A percentile compares a stretch with the other conserved stretches of the same genome.
These are phyloP conservation scores for Poeciliopsis turneri DNA, from an alignment of 2,797 vertebrate genomes.

Conservation along the genomic window DNA sequence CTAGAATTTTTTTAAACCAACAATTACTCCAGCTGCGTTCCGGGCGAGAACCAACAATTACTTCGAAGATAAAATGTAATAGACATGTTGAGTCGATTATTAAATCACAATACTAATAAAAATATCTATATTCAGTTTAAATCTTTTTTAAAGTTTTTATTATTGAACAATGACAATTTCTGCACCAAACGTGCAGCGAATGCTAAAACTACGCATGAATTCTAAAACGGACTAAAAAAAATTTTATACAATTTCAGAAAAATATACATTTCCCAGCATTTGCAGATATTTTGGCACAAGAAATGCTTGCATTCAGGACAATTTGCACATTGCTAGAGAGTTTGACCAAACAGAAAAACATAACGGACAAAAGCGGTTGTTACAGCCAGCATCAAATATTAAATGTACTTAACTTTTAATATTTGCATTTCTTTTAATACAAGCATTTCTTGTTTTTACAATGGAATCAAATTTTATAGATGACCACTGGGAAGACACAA, in stretches of 20 bases:
- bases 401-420: slow-evolving; percentile 21
- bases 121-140: not conserved
- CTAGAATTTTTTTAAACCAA: not conserved
- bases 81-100: not conserved
- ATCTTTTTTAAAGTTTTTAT: slow-evolving; percentile 56
- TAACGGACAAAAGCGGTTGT: slow-evolving; percentile 16
- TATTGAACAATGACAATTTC: slow-evolving; percentile 84
- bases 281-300: slow-evolving; percentile 58
- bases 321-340: slow-evolving; percentile 42
- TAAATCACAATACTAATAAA: not conserved
- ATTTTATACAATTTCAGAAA: slow-evolving; percentile 81
- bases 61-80: not conserved
- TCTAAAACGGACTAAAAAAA: slow-evolving; percentile 65
- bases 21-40: no score
- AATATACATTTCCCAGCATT: slow-evolving; percentile 82
- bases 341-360: slow-evolving; percentile 27
- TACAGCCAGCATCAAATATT: slow-evolving; percentile 32
- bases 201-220: slow-evolving; percentile 77
- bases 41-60: not conserved
- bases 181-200: slow-evolving; percentile 76
- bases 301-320: slow-evolving; percentile 41
- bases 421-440: no score
- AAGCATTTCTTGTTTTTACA: slow-evolving; percentile 27
- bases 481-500: slow-evolving; percentile 37
- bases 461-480: slow-evolving; percentile 19